Percentiles rank a stretch among this genome's conserved stretches.
These are phyloP conservation scores for Pseudomyrmex sp. DNA, from an alignment of 1,140 invertebrate species.

Conservation along the genomic window DNA sequence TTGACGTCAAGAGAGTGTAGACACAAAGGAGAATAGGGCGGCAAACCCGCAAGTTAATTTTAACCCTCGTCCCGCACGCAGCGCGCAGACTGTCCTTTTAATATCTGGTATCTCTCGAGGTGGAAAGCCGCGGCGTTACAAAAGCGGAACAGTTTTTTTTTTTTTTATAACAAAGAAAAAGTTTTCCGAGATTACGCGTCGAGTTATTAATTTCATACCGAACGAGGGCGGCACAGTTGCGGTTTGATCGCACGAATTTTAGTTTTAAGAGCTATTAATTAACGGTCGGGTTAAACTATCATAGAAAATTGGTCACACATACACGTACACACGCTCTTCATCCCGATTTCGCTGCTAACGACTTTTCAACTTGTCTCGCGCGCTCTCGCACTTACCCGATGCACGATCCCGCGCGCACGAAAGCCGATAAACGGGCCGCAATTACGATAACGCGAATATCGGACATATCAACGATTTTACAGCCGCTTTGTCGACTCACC, in stretches of 20 bases:
- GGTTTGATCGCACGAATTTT: not conserved
- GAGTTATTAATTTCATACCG: not conserved
- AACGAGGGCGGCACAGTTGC: not conserved
- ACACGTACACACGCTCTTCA: not conserved
- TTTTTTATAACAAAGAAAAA: not conserved
- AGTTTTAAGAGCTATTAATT: not conserved
- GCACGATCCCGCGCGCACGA: not conserved
- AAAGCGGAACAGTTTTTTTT: not conserved
- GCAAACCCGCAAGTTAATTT: slow-evolving; percentile 9
- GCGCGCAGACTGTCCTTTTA: slow-evolving; percentile 5
- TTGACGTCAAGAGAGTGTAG: not conserved
- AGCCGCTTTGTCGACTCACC: slow-evolving; percentile 46
- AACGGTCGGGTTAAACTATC: not conserved
- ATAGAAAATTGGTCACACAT: slow-evolving; percentile 11
- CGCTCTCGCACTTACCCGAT: not conserved
- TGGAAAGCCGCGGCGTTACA: not conserved
- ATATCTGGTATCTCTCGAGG: not conserved
- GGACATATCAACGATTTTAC: slow-evolving; percentile 11
- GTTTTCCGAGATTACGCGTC: not conserved
- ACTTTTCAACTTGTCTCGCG: not conserved
- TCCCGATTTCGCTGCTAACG: slow-evolving; percentile 7
- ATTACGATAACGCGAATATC: slow-evolving; percentile 12
- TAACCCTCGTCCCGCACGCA: not conserved
- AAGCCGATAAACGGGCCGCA: not conserved
- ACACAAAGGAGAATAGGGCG: not conserved